These are phyloP conservation scores for Macropodus opercularis DNA, from an alignment of 2,797 vertebrate genomes.

Conservation along the genomic window DNA sequence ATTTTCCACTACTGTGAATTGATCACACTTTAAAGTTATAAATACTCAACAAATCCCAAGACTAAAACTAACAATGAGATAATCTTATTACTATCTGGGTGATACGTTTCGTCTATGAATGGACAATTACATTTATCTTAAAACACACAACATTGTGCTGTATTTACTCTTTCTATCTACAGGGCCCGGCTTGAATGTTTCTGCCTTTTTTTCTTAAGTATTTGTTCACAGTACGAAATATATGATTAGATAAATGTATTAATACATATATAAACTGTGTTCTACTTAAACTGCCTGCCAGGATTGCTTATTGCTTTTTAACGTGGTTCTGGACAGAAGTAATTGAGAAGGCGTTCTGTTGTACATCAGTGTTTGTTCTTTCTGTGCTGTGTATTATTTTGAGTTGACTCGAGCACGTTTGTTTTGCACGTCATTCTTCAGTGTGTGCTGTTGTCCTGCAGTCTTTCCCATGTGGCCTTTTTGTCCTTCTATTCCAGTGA, in stretches of 20 bases:
- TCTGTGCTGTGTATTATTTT: slow-evolving; percentile 33
- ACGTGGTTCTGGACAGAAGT: slow-evolving; percentile 2
- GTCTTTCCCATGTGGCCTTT: slow-evolving; percentile 13
- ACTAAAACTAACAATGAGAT: not conserved
- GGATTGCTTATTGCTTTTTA: not conserved
- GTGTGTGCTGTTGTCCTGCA: slow-evolving; percentile 19
- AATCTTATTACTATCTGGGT: not conserved
- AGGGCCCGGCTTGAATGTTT: not conserved
- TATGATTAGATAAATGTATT: not conserved
- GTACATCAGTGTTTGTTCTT: slow-evolving; percentile 22
- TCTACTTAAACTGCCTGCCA: slow-evolving; percentile 18
- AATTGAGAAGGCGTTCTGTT: slow-evolving; percentile 2
- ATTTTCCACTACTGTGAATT: not conserved
- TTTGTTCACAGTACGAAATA: slow-evolving; percentile 6
- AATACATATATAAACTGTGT: not conserved
- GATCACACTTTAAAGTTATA: not conserved
- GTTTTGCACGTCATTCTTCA: slow-evolving; percentile 40
- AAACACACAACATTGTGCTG: not conserved
- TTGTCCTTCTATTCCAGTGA: slow-evolving; percentile 59
- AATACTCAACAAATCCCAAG: not conserved
- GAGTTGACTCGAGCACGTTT: slow-evolving; percentile 14
- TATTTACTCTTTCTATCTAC: too few species aligned
- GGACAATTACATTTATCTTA: not conserved
- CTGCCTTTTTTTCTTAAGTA: not conserved
- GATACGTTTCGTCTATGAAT: not conserved